Evolutionary conservation across 2,797 vertebrate species (phyloP), one percentile per base, ranked within the genome.

Genomic region (Peromyscus nudipes): DNA sequence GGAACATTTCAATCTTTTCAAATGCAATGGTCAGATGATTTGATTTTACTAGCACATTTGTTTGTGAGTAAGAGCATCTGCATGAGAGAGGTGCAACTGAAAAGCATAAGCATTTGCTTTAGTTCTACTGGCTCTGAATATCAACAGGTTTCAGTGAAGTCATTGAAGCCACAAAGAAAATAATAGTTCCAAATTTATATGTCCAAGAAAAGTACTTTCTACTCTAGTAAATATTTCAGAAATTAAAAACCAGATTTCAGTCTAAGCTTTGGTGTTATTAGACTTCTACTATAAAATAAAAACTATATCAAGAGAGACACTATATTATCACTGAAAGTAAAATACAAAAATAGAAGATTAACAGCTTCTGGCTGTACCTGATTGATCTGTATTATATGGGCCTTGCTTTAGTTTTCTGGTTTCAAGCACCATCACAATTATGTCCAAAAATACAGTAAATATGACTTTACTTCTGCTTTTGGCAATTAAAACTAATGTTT

Each of bases 161-260:
- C 91, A 95, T 0, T 85, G 19, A 13, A 14, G 80, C 5, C 27
- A 91, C 34, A 91, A 93, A 87, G 94, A 87, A 71, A 55, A 71
- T 64, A n/a, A 84, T 37, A 91, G 23, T 77, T 92, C 13, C 40
- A 86, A 96, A 85, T 89, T 81, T 60, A 81, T 37, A 79, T 57
- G 4, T 89, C 27, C 17, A 46, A 94, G 23, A 31, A 92, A 95
- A 92, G 55, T 75, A 79, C 81, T 83, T 96, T 82, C 19, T 82
- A 76, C 25, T 10, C 19, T 9, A 79, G 43, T 13, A 86, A 90
- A 34, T 57, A 91, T 85, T 69, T 93, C 23, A 96, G 62, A 93
- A 96, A 82, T 76, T 55, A 55, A 93, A 89, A 92, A 27, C 14
- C 90, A 27, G 37, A 93, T 83, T 91, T 87, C 80, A 49, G 37